Conservation (phyloP, 1,140 invertebrate species). For the Atta cephalotes region DNA sequence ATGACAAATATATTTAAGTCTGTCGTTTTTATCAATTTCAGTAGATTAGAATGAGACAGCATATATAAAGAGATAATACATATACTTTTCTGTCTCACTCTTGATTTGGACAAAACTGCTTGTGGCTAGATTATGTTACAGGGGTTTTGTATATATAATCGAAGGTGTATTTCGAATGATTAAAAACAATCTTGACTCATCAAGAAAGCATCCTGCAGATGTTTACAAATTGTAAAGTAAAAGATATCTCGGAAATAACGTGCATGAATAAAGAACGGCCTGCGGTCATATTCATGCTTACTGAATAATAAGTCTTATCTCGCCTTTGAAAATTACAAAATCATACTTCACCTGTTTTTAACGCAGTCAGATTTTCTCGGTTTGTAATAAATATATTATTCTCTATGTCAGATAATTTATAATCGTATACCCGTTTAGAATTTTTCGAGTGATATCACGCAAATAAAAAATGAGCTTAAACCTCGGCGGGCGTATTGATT, state of each 20-base stretch:
- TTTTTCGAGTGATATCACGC: conserved; percentile 16
- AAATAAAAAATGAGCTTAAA: neutral
- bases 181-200: conserved; percentile 16
- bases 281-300: conserved; percentile 20
- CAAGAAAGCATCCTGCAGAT: neutral
- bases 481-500: conserved; percentile 19
- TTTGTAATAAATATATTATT: conserved; percentile 39
- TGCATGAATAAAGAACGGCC: conserved; percentile 41
- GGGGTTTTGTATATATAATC: too few relatives aligned
- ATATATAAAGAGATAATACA: too few relatives aligned
- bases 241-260: conserved; percentile 42
- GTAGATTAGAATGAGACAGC: too few relatives aligned
- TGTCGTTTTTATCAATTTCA: too few relatives aligned
- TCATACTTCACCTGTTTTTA: conserved; percentile 26
- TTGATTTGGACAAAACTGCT: too few relatives aligned
- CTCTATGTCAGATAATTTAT: conserved; percentile 1
- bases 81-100: too few relatives aligned
- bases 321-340: conserved; percentile 41
- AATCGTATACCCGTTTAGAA: conserved; percentile 32
- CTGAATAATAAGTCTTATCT: conserved; percentile 48
- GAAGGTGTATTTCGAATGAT: neutral
- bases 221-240: conserved; percentile 31
- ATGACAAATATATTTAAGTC: too few relatives aligned
- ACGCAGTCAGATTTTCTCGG: conserved; percentile 35
- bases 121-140: too few relatives aligned